Evolutionary conservation across 1,140 invertebrate genomes (phyloP), one percentile per base, ranked within the genome.

Genomic region (Cotesia glomerata): DNA sequence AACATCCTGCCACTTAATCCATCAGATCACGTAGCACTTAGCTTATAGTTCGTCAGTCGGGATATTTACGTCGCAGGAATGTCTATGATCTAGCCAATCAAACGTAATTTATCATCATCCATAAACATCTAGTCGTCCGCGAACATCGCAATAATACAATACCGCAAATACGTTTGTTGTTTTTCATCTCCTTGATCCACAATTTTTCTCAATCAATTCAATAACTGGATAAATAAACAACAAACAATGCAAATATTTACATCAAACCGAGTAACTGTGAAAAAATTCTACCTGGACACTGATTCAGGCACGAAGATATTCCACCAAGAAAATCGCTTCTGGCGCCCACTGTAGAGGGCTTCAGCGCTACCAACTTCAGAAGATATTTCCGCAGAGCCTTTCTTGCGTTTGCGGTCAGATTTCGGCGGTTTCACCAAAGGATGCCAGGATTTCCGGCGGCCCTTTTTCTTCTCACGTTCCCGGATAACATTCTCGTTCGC

Each of bases 251-350:
- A 34, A 32, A 26, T 26, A 26, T 26, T 26, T 26, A 26, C 26
- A 26, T 26, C 26, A 26, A 26, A 26, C 26, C 2, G 26, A 26
- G 26, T 26, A 26, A 26, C 26, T 26, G 26, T 26, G 1, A 26
- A 26, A 26, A 26, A 26, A 26, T 3, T 26, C 45, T 87, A 87
- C 86, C 86, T 87, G 78, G 69, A 68, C n/a, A 81, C 85, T 5
- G 85, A 80, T 36, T 94, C 93, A 67, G 92, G 91, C 5, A 93
- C 92, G 77, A 95, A 94, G 35, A 94, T 92, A 80, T 94, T 94
- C 93, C 93, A 95, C 94, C 94, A 95, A 11, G 93, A 95, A 8
- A 91, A 90, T 71, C 94, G 88, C 79, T 94, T 94, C 80, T 94
- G 92, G 14, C 93, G 88, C 3, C 84, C 77, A 1, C 83, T 76